These are phyloP conservation scores for Dryoscopus gambensis DNA, from an alignment of 2,113 vertebrate species.

Conservation along the genomic window DNA sequence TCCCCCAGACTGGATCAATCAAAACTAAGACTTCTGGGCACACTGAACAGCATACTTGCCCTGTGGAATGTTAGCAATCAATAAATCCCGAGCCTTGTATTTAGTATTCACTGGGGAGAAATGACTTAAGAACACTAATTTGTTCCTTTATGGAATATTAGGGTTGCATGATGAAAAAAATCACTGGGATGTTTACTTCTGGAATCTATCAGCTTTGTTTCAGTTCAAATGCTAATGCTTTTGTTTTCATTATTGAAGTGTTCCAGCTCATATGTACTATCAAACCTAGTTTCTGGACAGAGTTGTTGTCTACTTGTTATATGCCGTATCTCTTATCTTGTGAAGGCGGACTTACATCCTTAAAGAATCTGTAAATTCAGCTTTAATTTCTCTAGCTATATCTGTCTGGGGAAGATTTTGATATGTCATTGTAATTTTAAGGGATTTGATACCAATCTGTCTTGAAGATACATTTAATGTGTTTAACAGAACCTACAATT, in stretches of 20 bases:
- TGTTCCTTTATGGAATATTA: conserved; percentile 6
- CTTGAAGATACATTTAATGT: neutral
- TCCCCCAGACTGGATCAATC: neutral
- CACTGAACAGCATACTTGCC: neutral
- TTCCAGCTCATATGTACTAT: neutral
- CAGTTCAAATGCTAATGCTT: neutral
- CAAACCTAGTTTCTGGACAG: neutral
- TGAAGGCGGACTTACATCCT: neutral
- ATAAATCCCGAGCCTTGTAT: neutral
- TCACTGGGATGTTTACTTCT: neutral
- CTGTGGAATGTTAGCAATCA: neutral
- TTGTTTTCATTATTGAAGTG: neutral
- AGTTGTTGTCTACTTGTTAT: neutral
- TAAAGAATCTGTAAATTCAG: neutral
- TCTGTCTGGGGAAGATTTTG: neutral
- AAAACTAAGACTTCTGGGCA: neutral
- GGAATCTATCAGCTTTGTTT: neutral
- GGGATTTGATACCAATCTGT: neutral
- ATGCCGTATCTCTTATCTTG: neutral
- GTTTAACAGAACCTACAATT: neutral
- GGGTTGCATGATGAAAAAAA: neutral
- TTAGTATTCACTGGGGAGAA: neutral
- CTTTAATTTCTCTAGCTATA: neutral
- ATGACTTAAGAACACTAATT: neutral
- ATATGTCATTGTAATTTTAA: neutral